Evolutionary conservation across 2,888 invertebrate species (phyloP), one percentile per base, ranked within the genome.

Genomic region (Endotricha flammealis): DNA sequence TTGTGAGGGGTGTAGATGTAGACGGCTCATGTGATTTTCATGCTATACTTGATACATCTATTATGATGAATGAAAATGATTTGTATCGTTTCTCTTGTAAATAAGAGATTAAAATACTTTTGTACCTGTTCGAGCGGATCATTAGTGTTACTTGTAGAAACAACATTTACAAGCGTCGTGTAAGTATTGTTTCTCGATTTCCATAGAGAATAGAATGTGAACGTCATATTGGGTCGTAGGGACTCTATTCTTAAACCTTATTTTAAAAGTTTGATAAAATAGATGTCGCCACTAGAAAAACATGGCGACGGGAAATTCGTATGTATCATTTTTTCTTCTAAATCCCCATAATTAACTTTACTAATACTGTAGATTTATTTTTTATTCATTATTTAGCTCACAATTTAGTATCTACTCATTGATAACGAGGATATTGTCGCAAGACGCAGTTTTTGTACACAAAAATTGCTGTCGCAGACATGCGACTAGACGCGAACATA

Each of bases 81-180:
- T 28, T 5, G 10, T 22, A 14, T 54, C 52, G 53, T 49, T 53
- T 62, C 64, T 70, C 62, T 67, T 82, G 76, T 80, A 77, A 68
- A 76, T 77, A 80, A 67, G 68, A 63, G 57, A 53, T 29, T 55
- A 53, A 63, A 58, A 78, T 78, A 82, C 81, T 78, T 78, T 78
- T 80, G 82, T 82, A 82, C 81, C 81, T 83, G 81, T 75, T 70
- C 54, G 62, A 64, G 63, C 62, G 67, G 64, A 72, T 71, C 56
- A 53, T 64, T 65, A 70, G 59, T 59, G 60, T 62, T 61, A 59
- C 56, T 53, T 32, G 27, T 20, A 17, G 10, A 28, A 36, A 38
- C 27, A 35, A 36, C 36, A 30, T 41, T 30, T 25, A 31, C 32
- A 30, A 33, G 36, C 22, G 12, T 34, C 29, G 20, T 29, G 12